These are phyloP conservation scores for Entosphenus tridentatus DNA, from an alignment of 2,113 vertebrate species.

Conservation along the genomic window DNA sequence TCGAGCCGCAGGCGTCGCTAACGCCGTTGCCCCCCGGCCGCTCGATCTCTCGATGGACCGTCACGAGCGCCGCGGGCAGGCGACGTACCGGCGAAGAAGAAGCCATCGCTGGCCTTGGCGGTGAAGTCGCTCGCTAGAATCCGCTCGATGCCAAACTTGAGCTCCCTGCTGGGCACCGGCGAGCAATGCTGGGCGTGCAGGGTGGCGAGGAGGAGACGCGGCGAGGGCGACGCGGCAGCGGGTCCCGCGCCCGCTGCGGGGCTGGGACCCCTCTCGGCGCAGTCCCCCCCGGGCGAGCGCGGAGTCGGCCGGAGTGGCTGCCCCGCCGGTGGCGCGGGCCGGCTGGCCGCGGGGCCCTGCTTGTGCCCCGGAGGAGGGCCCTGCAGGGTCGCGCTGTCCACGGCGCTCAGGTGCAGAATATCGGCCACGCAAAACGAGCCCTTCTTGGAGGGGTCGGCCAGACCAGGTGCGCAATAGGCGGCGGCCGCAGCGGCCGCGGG, in stretches of 20 bases:
- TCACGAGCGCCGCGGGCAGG: neutral
- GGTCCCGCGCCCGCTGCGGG: neutral
- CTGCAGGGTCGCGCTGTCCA: neutral
- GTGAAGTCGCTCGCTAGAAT: neutral
- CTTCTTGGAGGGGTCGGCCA: neutral
- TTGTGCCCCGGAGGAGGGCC: neutral
- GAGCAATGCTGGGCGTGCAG: neutral
- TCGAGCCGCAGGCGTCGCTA: no score
- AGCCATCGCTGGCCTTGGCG: neutral
- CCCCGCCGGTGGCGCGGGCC: neutral
- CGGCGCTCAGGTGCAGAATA: neutral
- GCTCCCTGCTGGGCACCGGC: conserved; percentile 1
- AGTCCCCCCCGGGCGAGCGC: neutral
- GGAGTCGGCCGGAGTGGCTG: no score
- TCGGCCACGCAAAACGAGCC: conserved; percentile 3
- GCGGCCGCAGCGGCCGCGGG: neutral
- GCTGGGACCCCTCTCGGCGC: conserved; percentile 1
- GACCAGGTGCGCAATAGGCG: neutral
- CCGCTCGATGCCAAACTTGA: conserved; percentile 6
- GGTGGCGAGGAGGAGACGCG: neutral
- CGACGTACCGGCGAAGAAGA: conserved; percentile 4
- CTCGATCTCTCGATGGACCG: no score
- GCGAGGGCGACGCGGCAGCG: neutral
- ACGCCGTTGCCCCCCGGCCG: no score
- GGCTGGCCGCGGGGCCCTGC: neutral